These are phyloP conservation scores for Malthinus flaveolus DNA, from an alignment of 2,888 invertebrate species.

Conservation along the genomic window DNA sequence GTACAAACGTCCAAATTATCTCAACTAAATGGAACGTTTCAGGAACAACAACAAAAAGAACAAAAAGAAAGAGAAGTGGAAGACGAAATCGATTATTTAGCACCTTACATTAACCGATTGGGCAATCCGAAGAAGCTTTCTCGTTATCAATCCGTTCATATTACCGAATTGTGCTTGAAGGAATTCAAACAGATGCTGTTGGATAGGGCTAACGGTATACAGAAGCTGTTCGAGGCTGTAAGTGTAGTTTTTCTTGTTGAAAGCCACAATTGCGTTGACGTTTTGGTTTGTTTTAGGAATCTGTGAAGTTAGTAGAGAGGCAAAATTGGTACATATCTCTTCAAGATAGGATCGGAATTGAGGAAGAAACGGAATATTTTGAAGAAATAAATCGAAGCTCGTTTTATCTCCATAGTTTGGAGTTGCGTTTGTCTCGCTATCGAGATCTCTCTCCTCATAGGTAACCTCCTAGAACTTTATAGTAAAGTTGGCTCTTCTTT, in stretches of 20 bases:
- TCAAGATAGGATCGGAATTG: slow-evolving; percentile 61
- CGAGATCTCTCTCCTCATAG: slow-evolving; percentile 59
- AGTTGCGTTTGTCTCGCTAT: slow-evolving; percentile 65
- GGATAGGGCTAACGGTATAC: slow-evolving; percentile 65
- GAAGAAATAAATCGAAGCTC: slow-evolving; percentile 56
- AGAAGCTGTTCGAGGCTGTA: slow-evolving; percentile 68
- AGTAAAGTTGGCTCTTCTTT: too few species aligned
- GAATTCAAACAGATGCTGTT: slow-evolving; percentile 69
- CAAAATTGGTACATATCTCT: slow-evolving; percentile 63
- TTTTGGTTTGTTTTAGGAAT: slow-evolving; percentile 52
- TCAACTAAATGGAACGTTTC: slow-evolving; percentile 1
- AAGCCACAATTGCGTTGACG: background rate
- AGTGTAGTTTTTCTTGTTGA: background rate
- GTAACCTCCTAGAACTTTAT: slow-evolving; percentile 36
- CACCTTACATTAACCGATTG: slow-evolving; percentile 65
- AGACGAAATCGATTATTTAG: slow-evolving; percentile 64
- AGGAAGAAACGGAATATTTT: slow-evolving; percentile 64
- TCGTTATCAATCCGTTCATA: slow-evolving; percentile 53
- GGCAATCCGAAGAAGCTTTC: slow-evolving; percentile 56
- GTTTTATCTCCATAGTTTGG: slow-evolving; percentile 60
- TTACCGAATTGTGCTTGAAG: slow-evolving; percentile 63
- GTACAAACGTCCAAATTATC: slow-evolving; percentile 8
- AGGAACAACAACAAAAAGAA: slow-evolving; percentile 59
- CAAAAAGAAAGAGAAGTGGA: slow-evolving; percentile 64
- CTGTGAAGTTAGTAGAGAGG: slow-evolving; percentile 58